Conservation (phyloP, 2,797 vertebrate species). For the Odontamblyopus rebecca region DNA sequence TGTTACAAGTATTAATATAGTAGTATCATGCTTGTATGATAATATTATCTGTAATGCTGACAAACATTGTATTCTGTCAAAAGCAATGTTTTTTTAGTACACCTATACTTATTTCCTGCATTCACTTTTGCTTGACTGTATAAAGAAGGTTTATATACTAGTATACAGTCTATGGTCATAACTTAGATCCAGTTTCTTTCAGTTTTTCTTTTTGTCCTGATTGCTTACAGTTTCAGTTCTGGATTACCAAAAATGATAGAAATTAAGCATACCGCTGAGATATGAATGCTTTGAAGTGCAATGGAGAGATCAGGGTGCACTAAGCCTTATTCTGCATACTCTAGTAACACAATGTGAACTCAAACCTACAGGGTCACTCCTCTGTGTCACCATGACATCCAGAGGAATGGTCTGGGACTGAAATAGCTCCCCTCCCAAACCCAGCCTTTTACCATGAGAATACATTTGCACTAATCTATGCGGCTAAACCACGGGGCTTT, state of each 20-base stretch:
- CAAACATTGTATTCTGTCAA: not conserved
- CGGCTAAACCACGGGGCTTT: constrained; percentile 39
- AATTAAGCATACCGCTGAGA: constrained; percentile 33
- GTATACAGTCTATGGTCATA: too few relatives aligned
- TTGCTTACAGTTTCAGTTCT: not conserved
- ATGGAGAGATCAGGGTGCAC: constrained; percentile 21
- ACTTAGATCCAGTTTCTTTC: not conserved
- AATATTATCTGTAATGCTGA: too few relatives aligned
- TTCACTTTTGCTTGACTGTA: not conserved
- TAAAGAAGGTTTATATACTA: too few relatives aligned
- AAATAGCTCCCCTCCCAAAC: constrained; percentile 40
- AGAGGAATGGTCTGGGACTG: constrained; percentile 30
- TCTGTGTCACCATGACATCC: constrained; percentile 34
- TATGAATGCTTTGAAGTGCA: constrained; percentile 42
- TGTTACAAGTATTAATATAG: too few relatives aligned
- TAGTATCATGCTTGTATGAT: too few relatives aligned
- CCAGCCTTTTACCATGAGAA: constrained; percentile 44
- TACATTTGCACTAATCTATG: constrained; percentile 47
- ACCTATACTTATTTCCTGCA: not conserved
- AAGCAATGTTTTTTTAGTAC: not conserved
- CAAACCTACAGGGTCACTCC: constrained; percentile 15
- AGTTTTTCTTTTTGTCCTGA: not conserved
- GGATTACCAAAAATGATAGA: constrained; percentile 23
- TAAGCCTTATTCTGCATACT: constrained; percentile 23
- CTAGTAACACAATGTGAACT: constrained; percentile 25